Evolutionary conservation across 1,140 invertebrate species (phyloP), one percentile per base, ranked within the genome.

Genomic region (Ceratoteleas bidentatus): DNA sequence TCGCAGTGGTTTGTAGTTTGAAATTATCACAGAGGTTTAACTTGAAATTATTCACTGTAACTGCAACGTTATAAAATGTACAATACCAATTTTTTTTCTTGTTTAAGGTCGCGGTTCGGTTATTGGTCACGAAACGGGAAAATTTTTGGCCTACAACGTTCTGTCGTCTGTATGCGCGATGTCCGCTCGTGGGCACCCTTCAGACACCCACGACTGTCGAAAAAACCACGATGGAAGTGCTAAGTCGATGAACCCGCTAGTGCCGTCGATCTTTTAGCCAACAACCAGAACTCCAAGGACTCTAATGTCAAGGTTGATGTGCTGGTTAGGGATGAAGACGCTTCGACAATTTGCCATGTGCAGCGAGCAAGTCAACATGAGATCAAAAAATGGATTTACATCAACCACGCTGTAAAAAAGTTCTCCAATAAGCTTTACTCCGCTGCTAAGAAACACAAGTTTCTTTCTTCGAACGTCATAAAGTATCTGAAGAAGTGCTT

Each of bases 241-340:
- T 5, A 84, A 84, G 62, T 58, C 49, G 0, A 84, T 81, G 68
- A 84, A 14, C 54, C 72, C 11, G 54, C 74, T 38, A 34, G 16
- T 11, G 78, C 61, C 2, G 78, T 81, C 5, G 33, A 77, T 24
- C 14, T 84, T 3, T n/a, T 84, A 10, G 2, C 6, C 3, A 45
- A 76, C 0, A 84, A 79, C 50, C 36, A 76, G 9, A 61, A 66
- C 8, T 74, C 76, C 6, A 58, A 73, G 24, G 34, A 75, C 6
- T 10, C 49, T 0, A 75, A 73, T 47, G 62, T 81, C n/a, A 15
- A 47, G 50, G 56, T 73, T 32, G 66, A 72, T 32, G 40, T 60
- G 33, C 15, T 83, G 0, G 78, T 85, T 52, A 76, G 66, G 16
- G 83, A 85, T 49, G 81, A 83, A 58, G 81, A 85, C 53, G 68